phyloP scores from a whole-genome alignment of 2,888 invertebrate genomes.

The Lutraria lutraria region DNA sequence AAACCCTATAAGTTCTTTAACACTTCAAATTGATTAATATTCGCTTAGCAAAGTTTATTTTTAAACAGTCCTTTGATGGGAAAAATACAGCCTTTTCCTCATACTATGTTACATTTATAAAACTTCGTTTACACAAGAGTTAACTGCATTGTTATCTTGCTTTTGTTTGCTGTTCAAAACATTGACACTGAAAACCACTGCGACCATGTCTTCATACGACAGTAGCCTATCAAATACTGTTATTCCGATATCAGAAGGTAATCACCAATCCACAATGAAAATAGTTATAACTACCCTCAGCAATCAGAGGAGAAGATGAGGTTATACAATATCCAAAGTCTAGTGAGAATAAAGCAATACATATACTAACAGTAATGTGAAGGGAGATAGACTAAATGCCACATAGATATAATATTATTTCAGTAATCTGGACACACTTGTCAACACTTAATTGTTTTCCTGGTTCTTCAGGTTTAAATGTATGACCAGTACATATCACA shows the following conservation, averaged over 20 bases:
- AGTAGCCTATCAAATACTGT: slow-evolving; percentile 8
- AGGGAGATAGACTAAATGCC: not conserved
- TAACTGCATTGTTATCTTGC: not conserved
- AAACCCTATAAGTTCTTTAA: not conserved
- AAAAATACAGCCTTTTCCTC: not conserved
- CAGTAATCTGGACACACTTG: slow-evolving; percentile 2
- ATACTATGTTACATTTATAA: not conserved
- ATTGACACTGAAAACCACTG: not conserved
- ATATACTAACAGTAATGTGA: not conserved
- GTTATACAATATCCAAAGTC: not conserved
- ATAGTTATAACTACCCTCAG: not conserved
- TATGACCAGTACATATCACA: not conserved
- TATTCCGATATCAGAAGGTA: not conserved
- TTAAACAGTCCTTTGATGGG: slow-evolving; percentile 10
- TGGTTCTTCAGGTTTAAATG: not conserved
- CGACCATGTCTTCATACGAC: not conserved
- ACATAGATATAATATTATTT: not conserved
- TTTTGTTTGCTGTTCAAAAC: slow-evolving; percentile 14
- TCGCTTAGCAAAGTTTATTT: slow-evolving; percentile 3
- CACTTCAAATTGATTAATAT: slow-evolving; percentile 21
- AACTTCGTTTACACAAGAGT: slow-evolving; percentile 5
- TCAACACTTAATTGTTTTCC: not conserved
- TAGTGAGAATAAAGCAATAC: not conserved
- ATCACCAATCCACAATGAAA: not conserved
- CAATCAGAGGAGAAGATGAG: not conserved